Base-by-base conservation (phyloP, 2,888 invertebrate species). In the Aphodius sticticus region DNA sequence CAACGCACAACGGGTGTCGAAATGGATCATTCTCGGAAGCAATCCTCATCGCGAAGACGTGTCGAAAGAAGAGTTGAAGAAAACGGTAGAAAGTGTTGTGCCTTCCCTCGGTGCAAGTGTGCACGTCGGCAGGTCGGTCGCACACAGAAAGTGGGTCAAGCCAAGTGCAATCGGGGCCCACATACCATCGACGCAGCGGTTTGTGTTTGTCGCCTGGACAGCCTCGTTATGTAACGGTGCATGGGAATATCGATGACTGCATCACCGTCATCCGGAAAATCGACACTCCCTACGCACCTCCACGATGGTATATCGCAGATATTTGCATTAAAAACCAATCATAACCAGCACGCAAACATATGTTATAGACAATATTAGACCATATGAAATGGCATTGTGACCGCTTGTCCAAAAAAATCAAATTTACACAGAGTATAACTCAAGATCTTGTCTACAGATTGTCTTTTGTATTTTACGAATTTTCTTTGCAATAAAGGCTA, bases 141-240 rank as follows among this genome's bases (percentile, higher is more conserved):
- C 26, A n/a, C 26, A 36, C 36, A 74, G 74, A 74, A 74, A 74
- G 74, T 74, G 36, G 74, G 74, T 74, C 74, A 37, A 5, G 74
- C 74, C 36, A 36, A 74, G 74, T 74, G 74, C 74, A 74, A 74
- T 37, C 74, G 74, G 35, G 74, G n/a, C 74, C 74, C 35, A 74
- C 74, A 74, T 74, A 14, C 37, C 74, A 37, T 35, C n/a, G 53
- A 53, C 9, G 9, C 53, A 53, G 53, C 53, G 53, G 53, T 53
- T 53, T 53, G 53, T 53, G 53, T 74, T 74, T 74, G 35, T 74
- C 74, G 74, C 37, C 74, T 53, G 12, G 74, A 35, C n/a, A 26
- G 37, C 26, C 7, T 53, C 74, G 74, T 74, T 74, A 74, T 74
- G 37, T 74, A 74, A 74, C 74, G 26, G 74, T 35, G 12, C 74